Conservation (phyloP, 2,113 vertebrate species). For the Phrynosoma platyrhinos region DNA sequence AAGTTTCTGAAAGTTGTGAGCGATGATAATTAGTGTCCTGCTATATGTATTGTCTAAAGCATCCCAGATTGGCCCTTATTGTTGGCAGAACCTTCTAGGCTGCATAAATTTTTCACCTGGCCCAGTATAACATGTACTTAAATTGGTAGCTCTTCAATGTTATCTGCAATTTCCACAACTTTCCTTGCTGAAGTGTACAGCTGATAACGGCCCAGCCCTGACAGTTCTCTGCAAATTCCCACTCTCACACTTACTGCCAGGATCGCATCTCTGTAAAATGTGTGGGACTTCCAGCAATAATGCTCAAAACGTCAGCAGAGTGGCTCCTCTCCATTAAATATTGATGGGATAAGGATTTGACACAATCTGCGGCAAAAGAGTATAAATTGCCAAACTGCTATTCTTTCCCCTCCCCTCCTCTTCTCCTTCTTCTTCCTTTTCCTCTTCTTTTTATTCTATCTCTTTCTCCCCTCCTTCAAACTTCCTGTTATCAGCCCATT, state of each 20-base stretch:
- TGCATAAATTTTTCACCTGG: not conserved
- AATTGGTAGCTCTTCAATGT: not conserved
- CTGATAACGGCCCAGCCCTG: not conserved
- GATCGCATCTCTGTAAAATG: conserved; percentile 5
- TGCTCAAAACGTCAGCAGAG: not conserved
- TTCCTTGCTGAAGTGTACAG: not conserved
- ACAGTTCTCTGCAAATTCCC: not conserved
- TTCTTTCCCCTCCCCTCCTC: not conserved
- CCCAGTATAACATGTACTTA: not conserved
- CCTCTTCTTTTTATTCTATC: not conserved
- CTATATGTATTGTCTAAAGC: not conserved
- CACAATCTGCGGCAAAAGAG: not conserved
- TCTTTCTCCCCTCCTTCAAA: not conserved
- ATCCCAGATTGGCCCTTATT: not conserved
- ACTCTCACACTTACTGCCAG: not conserved
- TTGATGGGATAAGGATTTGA: conserved; percentile 6
- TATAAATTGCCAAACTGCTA: conserved; percentile 24
- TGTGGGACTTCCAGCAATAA: conserved; percentile 6
- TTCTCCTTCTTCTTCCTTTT: not conserved
- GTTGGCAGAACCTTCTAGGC: not conserved
- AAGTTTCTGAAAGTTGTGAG: not conserved
- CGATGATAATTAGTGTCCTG: not conserved
- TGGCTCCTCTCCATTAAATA: conserved; percentile 27
- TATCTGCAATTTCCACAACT: not conserved
- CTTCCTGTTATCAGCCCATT: not conserved